These are phyloP conservation scores for Chrysolina americana DNA, from an alignment of 2,888 invertebrate species.

Conservation along the genomic window DNA sequence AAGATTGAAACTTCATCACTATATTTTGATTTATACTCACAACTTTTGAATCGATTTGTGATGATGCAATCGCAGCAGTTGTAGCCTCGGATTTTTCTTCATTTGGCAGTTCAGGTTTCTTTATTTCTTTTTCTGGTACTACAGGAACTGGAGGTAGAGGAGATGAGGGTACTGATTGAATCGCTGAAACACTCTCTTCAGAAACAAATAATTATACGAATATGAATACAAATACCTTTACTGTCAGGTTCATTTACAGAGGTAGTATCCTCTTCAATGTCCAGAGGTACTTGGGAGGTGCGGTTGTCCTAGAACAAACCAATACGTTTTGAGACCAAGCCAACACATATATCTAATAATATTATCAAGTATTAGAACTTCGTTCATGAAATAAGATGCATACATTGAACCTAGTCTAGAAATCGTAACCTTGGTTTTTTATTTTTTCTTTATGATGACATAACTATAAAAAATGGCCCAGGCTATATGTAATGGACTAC, in stretches of 20 bases:
- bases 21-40: conserved; percentile 39
- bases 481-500: no score
- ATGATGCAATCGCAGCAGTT: conserved; percentile 35
- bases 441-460: no score
- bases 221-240: conserved; percentile 75
- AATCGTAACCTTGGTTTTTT: no score
- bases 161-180: conserved; percentile 67
- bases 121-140: conserved; percentile 46
- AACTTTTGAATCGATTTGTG: conserved; percentile 55
- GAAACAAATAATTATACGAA: conserved; percentile 1
- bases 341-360: no score
- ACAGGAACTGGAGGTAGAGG: conserved; percentile 53
- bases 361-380: no score
- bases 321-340: not conserved
- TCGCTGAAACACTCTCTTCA: conserved; percentile 61
- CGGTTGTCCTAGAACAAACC: conserved; percentile 79
- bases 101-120: conserved; percentile 36
- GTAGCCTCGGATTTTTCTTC: conserved; percentile 42
- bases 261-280: conserved; percentile 92
- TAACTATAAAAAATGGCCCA: no score
- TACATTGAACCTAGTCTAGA: no score
- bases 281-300: conserved; percentile 90
- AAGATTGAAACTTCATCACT: not conserved
- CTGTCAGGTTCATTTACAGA: conserved; percentile 87
- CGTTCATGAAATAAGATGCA: no score